A percentile compares a stretch with the other conserved stretches of the same genome.
phyloP scores from a whole-genome alignment of 2,888 invertebrate genomes.

The Drosophila aldrichi region DNA sequence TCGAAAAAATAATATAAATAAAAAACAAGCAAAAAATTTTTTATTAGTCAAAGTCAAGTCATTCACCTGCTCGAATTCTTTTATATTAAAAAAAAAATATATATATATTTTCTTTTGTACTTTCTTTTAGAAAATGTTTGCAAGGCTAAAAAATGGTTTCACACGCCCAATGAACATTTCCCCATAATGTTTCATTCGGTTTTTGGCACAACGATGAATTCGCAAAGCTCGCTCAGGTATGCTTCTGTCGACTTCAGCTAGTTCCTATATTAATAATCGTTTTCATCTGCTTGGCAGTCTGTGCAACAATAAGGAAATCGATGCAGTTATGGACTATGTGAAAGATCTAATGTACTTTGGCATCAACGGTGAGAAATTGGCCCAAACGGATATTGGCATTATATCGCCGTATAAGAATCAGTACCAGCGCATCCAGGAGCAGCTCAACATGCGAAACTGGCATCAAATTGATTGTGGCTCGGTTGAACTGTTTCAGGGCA shows the following conservation, averaged over 20 bases:
- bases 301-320: conserved; percentile 88
- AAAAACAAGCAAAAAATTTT: too few relatives aligned
- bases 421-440: conserved; percentile 84
- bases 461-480: conserved; percentile 90
- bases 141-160: conserved; percentile 81
- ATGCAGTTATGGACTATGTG: conserved; percentile 87
- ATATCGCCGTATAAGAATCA: conserved; percentile 87
- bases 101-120: too few relatives aligned
- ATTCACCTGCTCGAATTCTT: too few relatives aligned
- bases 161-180: conserved; percentile 85
- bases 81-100: too few relatives aligned
- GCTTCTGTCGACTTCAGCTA: background rate
- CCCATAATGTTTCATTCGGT: conserved; percentile 88
- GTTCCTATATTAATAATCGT: background rate
- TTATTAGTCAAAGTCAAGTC: too few relatives aligned
- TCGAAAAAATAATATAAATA: too few relatives aligned
- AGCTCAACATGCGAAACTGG: conserved; percentile 74
- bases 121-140: conserved; percentile 59
- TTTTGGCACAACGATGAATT: conserved; percentile 86
- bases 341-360: conserved; percentile 86
- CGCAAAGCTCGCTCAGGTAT: conserved; percentile 66
- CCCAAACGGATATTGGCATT: conserved; percentile 87
- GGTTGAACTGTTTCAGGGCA: conserved; percentile 95
- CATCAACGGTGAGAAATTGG: conserved; percentile 85
- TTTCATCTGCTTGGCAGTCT: conserved; percentile 83